phyloP scores from a whole-genome alignment of 2,888 invertebrate species.

The Boloria selene region DNA sequence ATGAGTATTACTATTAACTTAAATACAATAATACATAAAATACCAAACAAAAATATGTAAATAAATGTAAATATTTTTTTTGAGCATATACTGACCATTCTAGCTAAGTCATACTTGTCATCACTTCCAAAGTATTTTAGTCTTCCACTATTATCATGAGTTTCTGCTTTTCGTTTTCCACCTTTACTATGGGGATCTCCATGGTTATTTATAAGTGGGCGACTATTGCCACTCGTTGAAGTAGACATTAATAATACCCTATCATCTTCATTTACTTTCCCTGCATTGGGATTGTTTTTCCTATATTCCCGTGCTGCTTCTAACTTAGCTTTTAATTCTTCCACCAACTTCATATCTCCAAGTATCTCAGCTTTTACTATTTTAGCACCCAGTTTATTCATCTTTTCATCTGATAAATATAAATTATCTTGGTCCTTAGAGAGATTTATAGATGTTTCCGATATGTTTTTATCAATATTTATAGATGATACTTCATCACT shows the following conservation, averaged over 20 bases:
- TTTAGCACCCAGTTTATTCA: constrained; percentile 95
- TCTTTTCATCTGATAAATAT: constrained; percentile 88
- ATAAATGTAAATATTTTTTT: neutral
- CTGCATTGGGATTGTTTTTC: constrained; percentile 66
- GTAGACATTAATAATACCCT: constrained; percentile 86
- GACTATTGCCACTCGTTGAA: constrained; percentile 85
- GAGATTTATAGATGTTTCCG: constrained; percentile 34
- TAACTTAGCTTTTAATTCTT: constrained; percentile 88
- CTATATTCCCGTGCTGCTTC: constrained; percentile 85
- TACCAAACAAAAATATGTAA: constrained; percentile 3
- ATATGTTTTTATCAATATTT: constrained; percentile 19
- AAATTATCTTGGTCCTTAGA: constrained; percentile 43
- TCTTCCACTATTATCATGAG: constrained; percentile 88
- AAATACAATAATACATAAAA: neutral
- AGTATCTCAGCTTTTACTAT: constrained; percentile 96
- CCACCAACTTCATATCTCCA: constrained; percentile 88
- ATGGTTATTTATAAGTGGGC: constrained; percentile 81
- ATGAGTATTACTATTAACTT: neutral
- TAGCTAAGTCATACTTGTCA: constrained; percentile 91
- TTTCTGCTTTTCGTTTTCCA: constrained; percentile 84
- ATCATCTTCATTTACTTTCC: constrained; percentile 66
- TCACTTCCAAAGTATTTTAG: constrained; percentile 94
- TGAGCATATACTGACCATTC: constrained; percentile 84
- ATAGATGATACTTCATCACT: constrained; percentile 3
- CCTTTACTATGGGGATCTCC: constrained; percentile 71